These are phyloP conservation scores for Xyrauchen texanus DNA, from an alignment of 2,113 vertebrate species.

Conservation along the genomic window DNA sequence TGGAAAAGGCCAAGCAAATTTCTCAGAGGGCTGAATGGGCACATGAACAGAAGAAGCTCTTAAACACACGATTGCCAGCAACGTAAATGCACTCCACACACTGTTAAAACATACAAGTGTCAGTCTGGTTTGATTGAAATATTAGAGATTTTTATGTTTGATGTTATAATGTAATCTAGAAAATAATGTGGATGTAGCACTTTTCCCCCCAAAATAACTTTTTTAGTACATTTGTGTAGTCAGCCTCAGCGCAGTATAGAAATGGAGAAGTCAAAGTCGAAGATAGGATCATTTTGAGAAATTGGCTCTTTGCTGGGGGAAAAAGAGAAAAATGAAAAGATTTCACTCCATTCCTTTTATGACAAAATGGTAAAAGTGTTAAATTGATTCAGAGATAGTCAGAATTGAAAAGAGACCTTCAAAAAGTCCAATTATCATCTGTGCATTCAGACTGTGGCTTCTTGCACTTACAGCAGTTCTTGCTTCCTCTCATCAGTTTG, in stretches of 20 bases:
- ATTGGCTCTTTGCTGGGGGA: constrained; percentile 14
- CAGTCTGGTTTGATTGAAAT: neutral
- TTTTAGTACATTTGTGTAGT: neutral
- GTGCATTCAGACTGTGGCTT: constrained; percentile 25
- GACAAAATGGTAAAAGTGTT: constrained; percentile 13
- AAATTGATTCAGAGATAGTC: constrained; percentile 25
- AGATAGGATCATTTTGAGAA: constrained; percentile 22
- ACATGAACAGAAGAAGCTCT: constrained; percentile 8
- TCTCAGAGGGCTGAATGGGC: constrained; percentile 32
- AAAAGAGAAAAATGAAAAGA: constrained; percentile 1
- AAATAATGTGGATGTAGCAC: constrained; percentile 26
- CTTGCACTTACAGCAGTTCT: constrained; percentile 23
- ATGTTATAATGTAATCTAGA: constrained; percentile 5
- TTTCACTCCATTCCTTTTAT: neutral
- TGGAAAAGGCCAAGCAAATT: constrained; percentile 17
- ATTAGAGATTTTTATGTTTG: neutral
- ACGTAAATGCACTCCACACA: constrained; percentile 35
- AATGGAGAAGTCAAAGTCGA: constrained; percentile 3
- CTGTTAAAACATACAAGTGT: no score
- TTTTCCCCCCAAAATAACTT: neutral
- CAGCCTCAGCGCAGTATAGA: constrained; percentile 7
- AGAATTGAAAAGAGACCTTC: constrained; percentile 31
- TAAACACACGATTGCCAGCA: constrained; percentile 27
- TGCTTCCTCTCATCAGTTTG: constrained; percentile 26
- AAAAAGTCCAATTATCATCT: constrained; percentile 33